phyloP scores from a whole-genome alignment of 1,140 invertebrate genomes.

The Laupala kohalensis region DNA sequence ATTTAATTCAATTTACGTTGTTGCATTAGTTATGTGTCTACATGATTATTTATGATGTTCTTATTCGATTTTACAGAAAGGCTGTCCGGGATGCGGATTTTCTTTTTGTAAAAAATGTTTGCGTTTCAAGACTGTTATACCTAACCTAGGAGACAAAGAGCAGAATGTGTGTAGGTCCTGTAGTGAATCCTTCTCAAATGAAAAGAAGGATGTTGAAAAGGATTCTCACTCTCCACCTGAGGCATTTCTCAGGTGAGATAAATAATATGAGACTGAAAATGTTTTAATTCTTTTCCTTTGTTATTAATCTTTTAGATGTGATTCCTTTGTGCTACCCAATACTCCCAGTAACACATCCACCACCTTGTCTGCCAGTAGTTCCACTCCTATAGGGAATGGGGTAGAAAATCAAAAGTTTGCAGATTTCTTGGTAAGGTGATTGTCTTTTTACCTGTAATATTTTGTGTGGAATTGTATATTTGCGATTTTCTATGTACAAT shows the following conservation, averaged over 20 bases:
- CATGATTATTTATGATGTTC: neutral
- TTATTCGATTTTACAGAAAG: neutral
- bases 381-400: neutral
- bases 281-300: neutral
- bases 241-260: neutral
- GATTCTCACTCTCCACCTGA: neutral
- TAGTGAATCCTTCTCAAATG: neutral
- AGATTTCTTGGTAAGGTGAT: neutral
- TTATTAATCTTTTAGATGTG: neutral
- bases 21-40: neutral
- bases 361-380: neutral
- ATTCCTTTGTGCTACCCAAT: neutral
- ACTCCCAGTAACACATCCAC: neutral
- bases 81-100: neutral
- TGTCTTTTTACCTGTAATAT: neutral
- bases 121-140: neutral
- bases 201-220: neutral
- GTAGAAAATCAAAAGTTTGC: neutral
- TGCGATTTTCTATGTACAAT: neutral
- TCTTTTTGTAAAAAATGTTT: neutral
- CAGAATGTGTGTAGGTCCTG: neutral
- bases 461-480: neutral
- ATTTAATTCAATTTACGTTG: neutral
- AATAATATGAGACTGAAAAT: neutral
- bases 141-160: neutral